phyloP scores from a whole-genome alignment of 2,113 vertebrate species.

The Isichthys henryi region DNA sequence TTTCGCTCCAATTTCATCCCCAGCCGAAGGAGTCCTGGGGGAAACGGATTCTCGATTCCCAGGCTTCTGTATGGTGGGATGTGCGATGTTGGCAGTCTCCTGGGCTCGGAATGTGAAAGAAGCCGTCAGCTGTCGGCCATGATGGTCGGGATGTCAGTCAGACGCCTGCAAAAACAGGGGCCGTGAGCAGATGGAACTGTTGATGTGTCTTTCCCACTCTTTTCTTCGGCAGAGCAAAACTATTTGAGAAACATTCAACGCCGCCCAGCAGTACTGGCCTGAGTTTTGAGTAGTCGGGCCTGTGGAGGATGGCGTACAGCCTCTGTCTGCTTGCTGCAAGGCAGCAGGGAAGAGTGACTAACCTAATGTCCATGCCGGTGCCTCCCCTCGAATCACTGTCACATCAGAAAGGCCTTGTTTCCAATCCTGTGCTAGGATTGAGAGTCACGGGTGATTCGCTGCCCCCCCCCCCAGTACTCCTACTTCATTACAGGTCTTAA shows the following conservation, averaged over 20 bases:
- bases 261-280: not conserved
- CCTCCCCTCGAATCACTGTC: not conserved
- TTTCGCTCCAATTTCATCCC: not conserved
- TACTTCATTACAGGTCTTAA: not conserved
- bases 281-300: not conserved
- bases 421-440: not conserved
- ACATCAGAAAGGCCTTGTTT: not conserved
- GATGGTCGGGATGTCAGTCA: not conserved
- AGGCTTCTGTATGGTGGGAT: not conserved
- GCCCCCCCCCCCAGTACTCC: not conserved
- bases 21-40: not conserved
- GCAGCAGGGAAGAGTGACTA: not conserved
- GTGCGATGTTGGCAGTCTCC: not conserved
- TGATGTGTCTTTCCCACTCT: not conserved
- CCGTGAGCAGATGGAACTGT: not conserved
- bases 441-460: not conserved
- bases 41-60: not conserved
- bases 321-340: not conserved
- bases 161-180: not conserved
- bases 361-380: not conserved
- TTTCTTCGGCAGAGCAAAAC: not conserved
- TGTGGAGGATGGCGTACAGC: not conserved
- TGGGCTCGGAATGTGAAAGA: not conserved
- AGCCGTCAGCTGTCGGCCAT: not conserved
- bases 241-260: not conserved